Evolutionary conservation across 2,888 invertebrate genomes (phyloP).

Genomic region (Germaria angustata): DNA sequence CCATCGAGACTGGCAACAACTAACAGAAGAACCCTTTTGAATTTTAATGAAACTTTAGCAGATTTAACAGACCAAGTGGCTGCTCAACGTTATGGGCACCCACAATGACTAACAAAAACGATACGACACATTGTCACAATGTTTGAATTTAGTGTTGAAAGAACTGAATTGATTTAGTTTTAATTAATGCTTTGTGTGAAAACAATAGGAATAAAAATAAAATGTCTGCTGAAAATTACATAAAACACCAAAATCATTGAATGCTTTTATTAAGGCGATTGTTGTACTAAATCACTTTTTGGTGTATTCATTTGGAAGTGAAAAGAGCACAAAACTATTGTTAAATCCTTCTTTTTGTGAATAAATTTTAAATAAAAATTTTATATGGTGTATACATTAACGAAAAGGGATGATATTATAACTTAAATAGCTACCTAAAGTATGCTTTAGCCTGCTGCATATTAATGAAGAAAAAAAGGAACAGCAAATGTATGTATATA

Average conservation of each 20-base stretch:
- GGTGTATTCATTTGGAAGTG: not conserved
- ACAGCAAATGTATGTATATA: not conserved
- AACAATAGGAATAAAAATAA: conserved; percentile 2
- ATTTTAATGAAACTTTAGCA: conserved; percentile 23
- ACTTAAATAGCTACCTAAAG: conserved; percentile 28
- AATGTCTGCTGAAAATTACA: conserved; percentile 28
- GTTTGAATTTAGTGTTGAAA: conserved; percentile 2
- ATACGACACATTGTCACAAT: not conserved
- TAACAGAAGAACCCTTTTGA: conserved; percentile 24
- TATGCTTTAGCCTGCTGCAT: conserved; percentile 14
- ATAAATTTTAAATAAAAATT: conserved; percentile 52
- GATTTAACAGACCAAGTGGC: conserved; percentile 42
- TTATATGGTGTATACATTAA: conserved; percentile 51
- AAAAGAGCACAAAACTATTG: conserved; percentile 36
- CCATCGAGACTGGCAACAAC: not conserved
- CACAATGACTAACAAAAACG: conserved; percentile 18
- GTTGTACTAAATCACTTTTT: conserved; percentile 14
- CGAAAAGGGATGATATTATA: conserved; percentile 35
- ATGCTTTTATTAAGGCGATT: not conserved
- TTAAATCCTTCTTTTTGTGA: conserved; percentile 54
- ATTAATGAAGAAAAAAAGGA: conserved; percentile 30
- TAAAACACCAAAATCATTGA: conserved; percentile 42
- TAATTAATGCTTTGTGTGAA: conserved; percentile 36
- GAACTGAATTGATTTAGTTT: conserved; percentile 48
- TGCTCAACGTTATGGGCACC: not conserved